Base-by-base conservation (phyloP, 2,888 invertebrate species). In the Andrena praecox region DNA sequence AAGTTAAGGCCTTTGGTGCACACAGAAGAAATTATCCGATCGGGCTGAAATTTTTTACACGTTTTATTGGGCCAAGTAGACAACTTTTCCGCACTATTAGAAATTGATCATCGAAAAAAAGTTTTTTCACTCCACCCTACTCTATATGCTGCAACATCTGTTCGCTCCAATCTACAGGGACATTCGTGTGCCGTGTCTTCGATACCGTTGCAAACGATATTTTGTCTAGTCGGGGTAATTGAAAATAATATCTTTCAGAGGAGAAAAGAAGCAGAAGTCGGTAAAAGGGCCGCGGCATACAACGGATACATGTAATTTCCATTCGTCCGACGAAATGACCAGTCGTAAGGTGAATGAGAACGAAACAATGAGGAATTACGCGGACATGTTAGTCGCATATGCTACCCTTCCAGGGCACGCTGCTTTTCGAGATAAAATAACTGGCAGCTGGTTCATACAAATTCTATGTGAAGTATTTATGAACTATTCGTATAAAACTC, bases 401-500 rank as follows among this genome's bases (percentile, higher is more conserved):
- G 95, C 95, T 20, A 95, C 95, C 6, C 78, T 93, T 48, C 90
- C 92, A 92, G 95, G 95, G 70, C 94, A 94, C 81, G 95, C 94
- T 81, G 94, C 95, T 1, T 95, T 95, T 94, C 91, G 95, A n/a
- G 95, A 95, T 88, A 94, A 91, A 35, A 89, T 91, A 71, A 94
- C 94, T 69, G 95, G 96, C 0, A 95, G 95, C 6, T 96, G 96
- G 96, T 96, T 95, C 84, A 94, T 96, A 66, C 95, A 96, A 90
- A 94, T 95, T 16, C 90, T 96, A 60, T 95, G 95, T 85, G 93
- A 94, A 72, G 94, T 95, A 29, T 91, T 95, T 29, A 94, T 94
- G 94, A 91, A 91, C 33, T 78, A 92, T 73, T 93, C 94, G 8
- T 77, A 82, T 31, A 77, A 87, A 6, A 68, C 63, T 31, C 92